Percentiles rank a stretch among this genome's conserved stretches.
phyloP scores from a whole-genome alignment of 2,113 vertebrate genomes.

The Halcyon senegalensis region DNA sequence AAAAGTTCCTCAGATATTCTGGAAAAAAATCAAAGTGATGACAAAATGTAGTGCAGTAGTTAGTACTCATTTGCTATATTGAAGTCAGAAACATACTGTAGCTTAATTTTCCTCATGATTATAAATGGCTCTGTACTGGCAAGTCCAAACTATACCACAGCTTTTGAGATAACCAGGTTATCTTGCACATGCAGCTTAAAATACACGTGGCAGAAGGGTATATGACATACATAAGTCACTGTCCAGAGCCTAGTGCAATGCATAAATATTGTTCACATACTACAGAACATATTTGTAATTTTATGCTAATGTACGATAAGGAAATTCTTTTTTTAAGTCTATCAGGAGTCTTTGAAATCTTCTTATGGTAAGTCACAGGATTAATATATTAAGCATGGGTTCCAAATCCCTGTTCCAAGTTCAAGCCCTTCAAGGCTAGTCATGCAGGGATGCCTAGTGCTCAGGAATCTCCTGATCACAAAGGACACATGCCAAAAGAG shows the following conservation, averaged over 20 bases:
- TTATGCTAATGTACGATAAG: neutral
- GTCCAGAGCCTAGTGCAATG: neutral
- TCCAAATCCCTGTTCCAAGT: neutral
- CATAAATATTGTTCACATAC: rapidly evolving
- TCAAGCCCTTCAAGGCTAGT: neutral
- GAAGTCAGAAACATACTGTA: neutral
- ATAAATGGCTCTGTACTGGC: neutral
- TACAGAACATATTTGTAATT: neutral
- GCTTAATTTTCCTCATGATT: constrained; percentile 2
- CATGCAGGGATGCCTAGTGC: rapidly evolving
- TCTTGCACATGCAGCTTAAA: constrained; percentile 2
- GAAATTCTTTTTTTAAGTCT: neutral
- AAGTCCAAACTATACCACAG: neutral
- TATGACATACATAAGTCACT: neutral
- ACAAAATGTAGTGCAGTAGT: neutral
- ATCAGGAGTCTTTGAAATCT: neutral
- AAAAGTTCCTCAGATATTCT: neutral
- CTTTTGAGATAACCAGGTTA: constrained; percentile 36
- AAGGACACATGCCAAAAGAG: neutral
- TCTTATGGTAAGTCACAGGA: neutral
- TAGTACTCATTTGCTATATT: neutral
- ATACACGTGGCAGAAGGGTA: neutral
- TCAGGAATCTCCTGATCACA: neutral
- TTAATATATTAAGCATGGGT: neutral
- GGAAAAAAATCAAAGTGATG: neutral